Conservation (phyloP, 2,113 vertebrate genomes). For the Melozone crissalis region DNA sequence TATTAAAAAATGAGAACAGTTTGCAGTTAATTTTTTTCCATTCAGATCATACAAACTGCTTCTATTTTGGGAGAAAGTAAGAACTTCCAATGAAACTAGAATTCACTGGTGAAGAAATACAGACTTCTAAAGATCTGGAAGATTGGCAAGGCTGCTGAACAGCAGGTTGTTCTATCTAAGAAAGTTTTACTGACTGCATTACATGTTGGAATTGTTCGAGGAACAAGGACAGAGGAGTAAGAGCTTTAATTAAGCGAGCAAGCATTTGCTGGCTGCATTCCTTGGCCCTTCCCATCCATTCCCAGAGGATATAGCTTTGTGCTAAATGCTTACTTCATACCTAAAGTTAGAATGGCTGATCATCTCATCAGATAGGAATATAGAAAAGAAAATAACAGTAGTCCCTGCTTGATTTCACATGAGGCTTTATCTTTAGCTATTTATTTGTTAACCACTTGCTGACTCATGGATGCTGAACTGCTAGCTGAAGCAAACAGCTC, state of each 20-base stretch:
- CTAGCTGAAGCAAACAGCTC: not conserved
- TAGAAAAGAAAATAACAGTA: not conserved
- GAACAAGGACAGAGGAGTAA: not conserved
- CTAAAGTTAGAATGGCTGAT: not conserved
- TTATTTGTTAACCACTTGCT: not conserved
- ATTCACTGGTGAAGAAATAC: not conserved
- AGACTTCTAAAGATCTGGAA: not conserved
- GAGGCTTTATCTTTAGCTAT: not conserved
- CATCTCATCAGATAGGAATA: not conserved
- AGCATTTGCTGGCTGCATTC: not conserved
- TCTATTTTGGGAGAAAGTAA: not conserved
- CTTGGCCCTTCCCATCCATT: not conserved
- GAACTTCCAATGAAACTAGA: not conserved
- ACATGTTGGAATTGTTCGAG: not conserved
- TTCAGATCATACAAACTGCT: not conserved
- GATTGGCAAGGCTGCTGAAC: not conserved
- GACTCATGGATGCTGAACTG: not conserved
- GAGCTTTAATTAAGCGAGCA: not conserved
- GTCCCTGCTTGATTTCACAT: not conserved
- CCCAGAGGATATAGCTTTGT: not conserved
- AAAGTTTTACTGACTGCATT: not conserved
- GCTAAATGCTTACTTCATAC: not conserved
- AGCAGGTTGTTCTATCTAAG: not conserved
- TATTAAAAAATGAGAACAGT: not conserved
- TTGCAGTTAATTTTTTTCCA: not conserved